A percentile compares a stretch with the other conserved stretches of the same genome.
Conservation (phyloP, 2,888 invertebrate genomes). For the Polietes domitor region DNA sequence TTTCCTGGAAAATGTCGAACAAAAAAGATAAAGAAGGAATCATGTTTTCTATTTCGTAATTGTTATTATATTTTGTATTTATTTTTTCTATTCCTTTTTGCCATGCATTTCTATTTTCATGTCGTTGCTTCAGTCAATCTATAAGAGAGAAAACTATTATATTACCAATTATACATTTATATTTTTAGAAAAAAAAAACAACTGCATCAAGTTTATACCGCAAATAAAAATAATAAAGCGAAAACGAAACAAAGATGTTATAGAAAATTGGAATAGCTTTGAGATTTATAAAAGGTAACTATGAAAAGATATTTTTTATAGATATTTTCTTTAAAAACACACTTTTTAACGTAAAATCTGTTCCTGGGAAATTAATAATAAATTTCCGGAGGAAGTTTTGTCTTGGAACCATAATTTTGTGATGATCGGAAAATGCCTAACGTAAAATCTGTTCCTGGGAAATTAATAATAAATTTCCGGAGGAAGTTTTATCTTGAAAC, state of each 20-base stretch:
- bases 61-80: constrained; percentile 8
- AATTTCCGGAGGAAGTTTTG: too few species aligned
- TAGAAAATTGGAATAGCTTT: too few species aligned
- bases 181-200: constrained; percentile 10
- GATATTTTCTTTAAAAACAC: too few species aligned
- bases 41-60: constrained; percentile 22
- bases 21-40: constrained; percentile 10
- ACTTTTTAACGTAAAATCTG: too few species aligned
- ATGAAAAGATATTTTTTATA: too few species aligned
- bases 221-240: neutral
- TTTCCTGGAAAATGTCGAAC: neutral
- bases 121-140: neutral
- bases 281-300: too few species aligned
- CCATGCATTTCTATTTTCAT: neutral
- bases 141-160: neutral
- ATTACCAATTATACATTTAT: constrained; percentile 41
- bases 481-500: too few species aligned
- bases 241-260: neutral
- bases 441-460: too few species aligned
- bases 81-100: constrained; percentile 18
- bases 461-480: too few species aligned
- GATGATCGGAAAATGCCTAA: too few species aligned
- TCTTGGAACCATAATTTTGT: too few species aligned
- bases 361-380: too few species aligned
- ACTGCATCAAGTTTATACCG: constrained; percentile 8